A percentile compares a stretch with the other conserved stretches of the same genome.
Evolutionary conservation across 2,888 invertebrate genomes (phyloP).

Genomic region (Galeopsomyia nigrocyanea): DNA sequence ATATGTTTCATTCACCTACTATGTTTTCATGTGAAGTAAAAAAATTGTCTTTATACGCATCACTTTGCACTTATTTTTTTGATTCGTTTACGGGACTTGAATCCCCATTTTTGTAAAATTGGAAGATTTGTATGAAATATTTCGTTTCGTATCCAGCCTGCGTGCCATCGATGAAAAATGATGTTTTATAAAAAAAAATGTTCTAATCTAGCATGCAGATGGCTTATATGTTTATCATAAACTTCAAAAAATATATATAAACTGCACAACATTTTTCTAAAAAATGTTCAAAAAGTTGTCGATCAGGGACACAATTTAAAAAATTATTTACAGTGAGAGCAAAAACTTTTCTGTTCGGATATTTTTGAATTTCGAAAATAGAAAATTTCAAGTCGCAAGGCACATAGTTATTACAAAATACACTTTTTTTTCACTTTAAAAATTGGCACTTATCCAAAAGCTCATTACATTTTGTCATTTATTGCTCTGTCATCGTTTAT

Average conservation of each 20-base stretch:
- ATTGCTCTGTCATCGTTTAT: conserved; percentile 30
- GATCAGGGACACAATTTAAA: conserved; percentile 33
- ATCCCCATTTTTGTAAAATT: conserved; percentile 24
- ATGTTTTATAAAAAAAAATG: conserved; percentile 24
- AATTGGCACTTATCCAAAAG: conserved; percentile 45
- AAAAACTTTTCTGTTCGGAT: conserved; percentile 8
- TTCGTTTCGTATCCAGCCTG: conserved; percentile 36
- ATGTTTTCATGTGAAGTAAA: conserved; percentile 16
- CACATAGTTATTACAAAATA: conserved; percentile 34
- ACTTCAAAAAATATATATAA: conserved; percentile 42
- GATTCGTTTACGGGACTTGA: conserved; percentile 22
- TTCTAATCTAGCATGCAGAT: conserved; percentile 42
- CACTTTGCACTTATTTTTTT: background rate
- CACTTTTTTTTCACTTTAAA: conserved; percentile 21
- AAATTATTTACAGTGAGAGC: conserved; percentile 38
- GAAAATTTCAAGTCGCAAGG: conserved; percentile 34
- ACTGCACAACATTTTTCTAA: conserved; percentile 9
- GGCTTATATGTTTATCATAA: conserved; percentile 34
- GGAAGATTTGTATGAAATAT: conserved; percentile 40
- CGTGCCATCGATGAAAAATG: conserved; percentile 39
- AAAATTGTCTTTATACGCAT: conserved; percentile 11
- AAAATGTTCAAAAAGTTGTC: conserved; percentile 7
- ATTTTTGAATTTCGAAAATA: conserved; percentile 6
- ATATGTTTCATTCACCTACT: conserved; percentile 26
- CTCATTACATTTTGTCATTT: conserved; percentile 20